Percentiles rank a stretch among this genome's conserved stretches.
These are phyloP conservation scores for Hippocampus abdominalis DNA, from an alignment of 2,113 vertebrate species.

Conservation along the genomic window DNA sequence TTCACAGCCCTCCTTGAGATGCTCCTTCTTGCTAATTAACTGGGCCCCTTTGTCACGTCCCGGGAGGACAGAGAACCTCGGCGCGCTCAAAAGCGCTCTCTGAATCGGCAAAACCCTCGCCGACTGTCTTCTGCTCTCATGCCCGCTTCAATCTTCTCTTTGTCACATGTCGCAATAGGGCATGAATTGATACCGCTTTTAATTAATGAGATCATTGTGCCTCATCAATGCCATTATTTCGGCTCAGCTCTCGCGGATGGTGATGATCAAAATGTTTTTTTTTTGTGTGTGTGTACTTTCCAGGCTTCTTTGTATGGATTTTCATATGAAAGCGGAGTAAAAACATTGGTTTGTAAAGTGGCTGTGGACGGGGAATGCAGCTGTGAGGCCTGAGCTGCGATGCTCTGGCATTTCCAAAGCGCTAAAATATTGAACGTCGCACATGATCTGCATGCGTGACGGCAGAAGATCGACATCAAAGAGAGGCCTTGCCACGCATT, in stretches of 20 bases:
- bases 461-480: conserved; percentile 16
- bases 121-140: conserved; percentile 60
- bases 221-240: conserved; percentile 13
- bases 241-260: not conserved
- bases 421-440: conserved; percentile 40
- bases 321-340: conserved; percentile 35
- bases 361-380: conserved; percentile 60
- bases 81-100: conserved; percentile 53
- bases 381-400: conserved; percentile 45
- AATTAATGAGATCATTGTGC: conserved; percentile 50
- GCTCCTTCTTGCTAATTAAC: conserved; percentile 77
- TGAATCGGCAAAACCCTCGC: conserved; percentile 52
- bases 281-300: not conserved
- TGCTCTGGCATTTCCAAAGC: conserved; percentile 52
- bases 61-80: conserved; percentile 59
- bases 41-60: conserved; percentile 68
- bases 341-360: conserved; percentile 24
- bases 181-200: conserved; percentile 60
- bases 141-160: conserved; percentile 47
- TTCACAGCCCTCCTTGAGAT: conserved; percentile 63
- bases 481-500: conserved; percentile 6
- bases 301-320: conserved; percentile 6
- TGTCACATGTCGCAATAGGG: conserved; percentile 52
- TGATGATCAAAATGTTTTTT: conserved; percentile 14
- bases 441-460: conserved; percentile 16